Evolutionary conservation across 2,113 vertebrate genomes (phyloP).

Genomic region (Centropus bengalensis): DNA sequence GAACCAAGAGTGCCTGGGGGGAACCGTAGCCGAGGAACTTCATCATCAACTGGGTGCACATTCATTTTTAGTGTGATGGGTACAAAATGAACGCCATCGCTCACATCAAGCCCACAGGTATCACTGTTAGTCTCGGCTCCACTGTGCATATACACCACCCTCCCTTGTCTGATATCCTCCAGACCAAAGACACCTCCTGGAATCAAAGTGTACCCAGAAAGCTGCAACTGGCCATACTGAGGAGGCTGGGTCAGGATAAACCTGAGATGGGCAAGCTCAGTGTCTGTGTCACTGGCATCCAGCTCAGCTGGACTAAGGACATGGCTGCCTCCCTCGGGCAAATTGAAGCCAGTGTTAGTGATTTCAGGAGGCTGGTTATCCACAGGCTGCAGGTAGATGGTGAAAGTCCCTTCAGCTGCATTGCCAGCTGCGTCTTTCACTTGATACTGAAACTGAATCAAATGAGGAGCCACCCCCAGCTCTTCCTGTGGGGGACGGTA

Average conservation of each 20-base stretch:
- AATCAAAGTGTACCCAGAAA: conserved; percentile 78
- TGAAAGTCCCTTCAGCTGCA: conserved; percentile 81
- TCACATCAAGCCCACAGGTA: conserved; percentile 88
- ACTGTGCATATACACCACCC: conserved; percentile 84
- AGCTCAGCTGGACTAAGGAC: conserved; percentile 83
- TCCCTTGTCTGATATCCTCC: conserved; percentile 84
- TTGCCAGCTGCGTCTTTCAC: conserved; percentile 92
- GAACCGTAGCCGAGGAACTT: conserved; percentile 78
- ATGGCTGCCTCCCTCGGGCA: conserved; percentile 84
- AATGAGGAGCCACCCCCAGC: conserved; percentile 88
- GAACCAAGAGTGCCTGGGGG: conserved; percentile 89
- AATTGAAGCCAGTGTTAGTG: conserved; percentile 89
- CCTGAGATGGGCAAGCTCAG: conserved; percentile 81
- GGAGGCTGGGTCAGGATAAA: conserved; percentile 88
- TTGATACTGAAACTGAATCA: conserved; percentile 88
- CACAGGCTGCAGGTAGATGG: conserved; percentile 89
- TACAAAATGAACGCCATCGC: conserved; percentile 89
- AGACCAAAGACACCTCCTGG: conserved; percentile 83
- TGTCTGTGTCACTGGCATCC: conserved; percentile 87
- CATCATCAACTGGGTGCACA: conserved; percentile 84
- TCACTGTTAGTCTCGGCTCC: conserved; percentile 85
- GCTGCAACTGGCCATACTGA: conserved; percentile 82
- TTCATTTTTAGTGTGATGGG: conserved; percentile 88
- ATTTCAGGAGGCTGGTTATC: conserved; percentile 94
- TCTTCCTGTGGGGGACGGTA: conserved; percentile 91